Evolutionary conservation across 1,140 invertebrate genomes (phyloP), one percentile per base, ranked within the genome.

Genomic region (Octopus sinensis): DNA sequence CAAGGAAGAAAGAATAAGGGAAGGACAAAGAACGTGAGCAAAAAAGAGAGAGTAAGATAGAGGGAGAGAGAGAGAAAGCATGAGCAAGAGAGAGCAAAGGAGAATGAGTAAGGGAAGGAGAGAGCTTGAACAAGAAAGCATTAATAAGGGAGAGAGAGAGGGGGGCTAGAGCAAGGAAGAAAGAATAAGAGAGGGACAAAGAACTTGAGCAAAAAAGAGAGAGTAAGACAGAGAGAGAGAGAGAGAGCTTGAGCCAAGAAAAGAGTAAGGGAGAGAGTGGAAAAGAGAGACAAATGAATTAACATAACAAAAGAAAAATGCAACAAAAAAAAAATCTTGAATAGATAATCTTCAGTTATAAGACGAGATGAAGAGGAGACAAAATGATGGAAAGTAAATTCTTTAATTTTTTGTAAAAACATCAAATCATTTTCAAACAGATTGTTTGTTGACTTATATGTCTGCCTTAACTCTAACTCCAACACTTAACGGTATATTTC

Each of bases 1-100:
- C 12, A n/a, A n/a, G 62, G n/a, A n/a, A n/a, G 62, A 68, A n/a
- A n/a, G 62, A 68, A n/a, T 13, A 68, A 68, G 3, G 3, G 62
- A 68, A 3, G 62, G 62, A n/a, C 12, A 68, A n/a, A 43, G 30
- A 43, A 1, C 30, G 0, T 43, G 30, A 43, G 30, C 30, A 3
- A 43, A 3, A 43, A 3, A 43, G 30, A 43, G 30, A 43, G 30
- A 43, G 62, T 12, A n/a, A 68, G 62, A 68, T 9, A 68, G 62
- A n/a, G 62, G 62, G 62, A 68, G 62, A n/a, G 62, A n/a, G 62
- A 68, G 62, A 68, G 62, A 68, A n/a, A 68, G 62, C 9, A 68
- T 9, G n/a, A n/a, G n/a, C 1, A 3, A n/a, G n/a, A n/a, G n/a
- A n/a, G 62, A 68, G 62, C 12, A 68, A n/a, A 68, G 62, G n/a